Evolutionary conservation across 2,888 invertebrate species (phyloP).

Genomic region (Minunthozetes semirufus): DNA sequence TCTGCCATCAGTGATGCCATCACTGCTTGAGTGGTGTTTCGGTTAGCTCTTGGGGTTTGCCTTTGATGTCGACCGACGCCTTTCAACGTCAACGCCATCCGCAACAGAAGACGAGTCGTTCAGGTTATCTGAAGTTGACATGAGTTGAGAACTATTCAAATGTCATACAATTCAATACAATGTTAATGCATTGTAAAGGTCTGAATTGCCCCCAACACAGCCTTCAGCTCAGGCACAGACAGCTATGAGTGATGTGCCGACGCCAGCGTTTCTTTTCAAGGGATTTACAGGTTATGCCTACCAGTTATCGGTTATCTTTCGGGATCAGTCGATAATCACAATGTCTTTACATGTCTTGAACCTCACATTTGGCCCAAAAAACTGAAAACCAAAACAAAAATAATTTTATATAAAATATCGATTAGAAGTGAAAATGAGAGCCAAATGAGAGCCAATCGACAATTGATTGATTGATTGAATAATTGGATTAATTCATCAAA

Average conservation of each 20-base stretch:
- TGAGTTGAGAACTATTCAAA: slow-evolving; percentile 12
- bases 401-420: not conserved
- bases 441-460: not conserved
- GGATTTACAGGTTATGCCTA: not conserved
- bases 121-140: slow-evolving; percentile 7
- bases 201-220: not conserved
- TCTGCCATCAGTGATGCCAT: not conserved
- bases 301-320: too few species aligned
- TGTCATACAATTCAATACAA: not conserved
- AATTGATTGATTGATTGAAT: not conserved
- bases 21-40: not conserved
- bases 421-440: not conserved
- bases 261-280: not conserved
- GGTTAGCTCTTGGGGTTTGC: slow-evolving; percentile 22
- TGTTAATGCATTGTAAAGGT: not conserved
- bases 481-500: not conserved
- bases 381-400: not conserved
- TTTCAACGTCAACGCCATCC: slow-evolving; percentile 15
- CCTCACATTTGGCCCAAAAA: not conserved
- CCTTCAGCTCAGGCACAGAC: not conserved
- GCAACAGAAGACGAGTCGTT: not conserved
- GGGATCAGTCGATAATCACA: too few species aligned
- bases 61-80: slow-evolving; percentile 18
- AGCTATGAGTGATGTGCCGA: not conserved
- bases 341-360: not conserved